phyloP scores from a whole-genome alignment of 2,888 invertebrate species.

The Drosophila hamatofila region DNA sequence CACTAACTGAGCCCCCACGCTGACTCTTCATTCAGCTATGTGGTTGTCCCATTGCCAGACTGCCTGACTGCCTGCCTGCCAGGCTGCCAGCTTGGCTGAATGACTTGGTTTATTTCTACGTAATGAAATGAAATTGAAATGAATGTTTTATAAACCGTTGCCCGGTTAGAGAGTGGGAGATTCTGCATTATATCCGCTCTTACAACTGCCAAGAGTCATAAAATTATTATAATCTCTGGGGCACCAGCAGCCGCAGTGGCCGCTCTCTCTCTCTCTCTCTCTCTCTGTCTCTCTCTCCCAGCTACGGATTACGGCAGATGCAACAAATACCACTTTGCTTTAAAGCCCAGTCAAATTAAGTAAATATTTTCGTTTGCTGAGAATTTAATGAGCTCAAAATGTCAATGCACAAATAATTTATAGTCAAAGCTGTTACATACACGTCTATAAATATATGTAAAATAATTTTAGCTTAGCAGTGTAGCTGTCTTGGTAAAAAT shows the following conservation, averaged over 20 bases:
- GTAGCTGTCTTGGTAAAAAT: not conserved
- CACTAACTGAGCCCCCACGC: slow-evolving; percentile 25
- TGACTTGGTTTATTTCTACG: slow-evolving; percentile 78
- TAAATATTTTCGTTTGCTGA: slow-evolving; percentile 14
- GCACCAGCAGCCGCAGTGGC: slow-evolving; percentile 30
- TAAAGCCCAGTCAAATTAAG: slow-evolving; percentile 9
- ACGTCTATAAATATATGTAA: not conserved
- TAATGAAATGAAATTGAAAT: slow-evolving; percentile 81
- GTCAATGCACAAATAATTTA: slow-evolving; percentile 39
- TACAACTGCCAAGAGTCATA: slow-evolving; percentile 44
- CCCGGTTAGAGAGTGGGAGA: slow-evolving; percentile 36
- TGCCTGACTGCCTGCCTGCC: slow-evolving; percentile 14
- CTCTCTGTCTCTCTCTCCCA: not conserved
- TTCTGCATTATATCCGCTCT: slow-evolving; percentile 11
- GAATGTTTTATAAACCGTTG: slow-evolving; percentile 76
- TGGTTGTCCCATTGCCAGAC: slow-evolving; percentile 12
- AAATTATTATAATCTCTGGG: slow-evolving; percentile 55
- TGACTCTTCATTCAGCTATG: slow-evolving; percentile 25
- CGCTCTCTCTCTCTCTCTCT: not conserved
- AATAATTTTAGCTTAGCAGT: not conserved
- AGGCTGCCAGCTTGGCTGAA: slow-evolving; percentile 43
- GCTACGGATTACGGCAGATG: slow-evolving; percentile 14
- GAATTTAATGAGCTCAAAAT: slow-evolving; percentile 33
- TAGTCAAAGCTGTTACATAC: not conserved
- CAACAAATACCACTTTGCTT: slow-evolving; percentile 14